These are phyloP conservation scores for Thalassoma bifasciatum DNA, from an alignment of 2,113 vertebrate species.

Conservation along the genomic window DNA sequence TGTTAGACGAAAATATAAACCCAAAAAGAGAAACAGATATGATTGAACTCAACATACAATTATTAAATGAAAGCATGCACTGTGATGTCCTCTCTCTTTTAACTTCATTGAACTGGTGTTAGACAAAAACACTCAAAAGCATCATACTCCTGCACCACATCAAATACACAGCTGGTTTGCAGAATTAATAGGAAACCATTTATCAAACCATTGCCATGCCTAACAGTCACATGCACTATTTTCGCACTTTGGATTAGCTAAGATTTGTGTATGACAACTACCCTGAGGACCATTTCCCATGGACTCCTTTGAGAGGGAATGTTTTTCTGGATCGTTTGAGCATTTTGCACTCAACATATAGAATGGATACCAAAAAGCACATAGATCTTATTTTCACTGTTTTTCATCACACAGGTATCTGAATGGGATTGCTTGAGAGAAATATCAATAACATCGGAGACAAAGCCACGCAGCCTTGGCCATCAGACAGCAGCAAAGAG, in stretches of 20 bases:
- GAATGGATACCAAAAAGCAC: too few relatives aligned
- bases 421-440: too few relatives aligned
- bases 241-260: not conserved
- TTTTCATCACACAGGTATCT: too few relatives aligned
- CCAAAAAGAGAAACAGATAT: not conserved
- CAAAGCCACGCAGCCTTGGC: not conserved
- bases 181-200: too few relatives aligned
- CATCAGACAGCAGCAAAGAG: conserved; percentile 30
- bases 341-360: not conserved
- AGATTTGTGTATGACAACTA: not conserved
- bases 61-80: not conserved
- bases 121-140: too few relatives aligned
- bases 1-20: not conserved
- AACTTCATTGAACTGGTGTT: not conserved
- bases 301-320: too few relatives aligned
- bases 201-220: too few relatives aligned
- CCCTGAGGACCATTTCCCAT: too few relatives aligned
- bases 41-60: not conserved
- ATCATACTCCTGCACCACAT: too few relatives aligned
- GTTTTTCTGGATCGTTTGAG: not conserved
- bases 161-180: not conserved
- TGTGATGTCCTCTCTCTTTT: not conserved
- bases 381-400: too few relatives aligned
- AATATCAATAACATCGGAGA: not conserved
- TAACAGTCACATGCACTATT: too few relatives aligned